These are phyloP conservation scores for Panulirus ornatus DNA, from an alignment of 1,140 invertebrate genomes.

Conservation along the genomic window DNA sequence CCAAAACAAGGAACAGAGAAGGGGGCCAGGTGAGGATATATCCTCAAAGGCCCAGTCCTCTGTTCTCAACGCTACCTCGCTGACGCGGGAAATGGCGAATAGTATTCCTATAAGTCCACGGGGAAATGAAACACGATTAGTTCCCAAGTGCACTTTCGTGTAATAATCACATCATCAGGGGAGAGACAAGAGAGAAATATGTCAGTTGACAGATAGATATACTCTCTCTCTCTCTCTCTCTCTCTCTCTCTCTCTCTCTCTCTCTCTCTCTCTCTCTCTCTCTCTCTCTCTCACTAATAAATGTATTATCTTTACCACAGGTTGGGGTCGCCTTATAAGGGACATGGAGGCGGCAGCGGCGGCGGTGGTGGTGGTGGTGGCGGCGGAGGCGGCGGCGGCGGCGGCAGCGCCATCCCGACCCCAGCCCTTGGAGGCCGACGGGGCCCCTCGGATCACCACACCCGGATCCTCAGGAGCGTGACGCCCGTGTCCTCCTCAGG, in stretches of 20 bases:
- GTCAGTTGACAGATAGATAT: too few relatives aligned
- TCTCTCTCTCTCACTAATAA: conserved; percentile 25
- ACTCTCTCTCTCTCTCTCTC: neutral
- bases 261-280: conserved; percentile 19
- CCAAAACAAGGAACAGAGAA: too few relatives aligned
- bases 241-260: neutral
- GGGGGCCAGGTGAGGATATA: too few relatives aligned
- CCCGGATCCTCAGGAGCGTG: conserved; percentile 34
- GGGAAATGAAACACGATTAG: too few relatives aligned
- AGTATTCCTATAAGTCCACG: too few relatives aligned
- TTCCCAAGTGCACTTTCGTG: too few relatives aligned
- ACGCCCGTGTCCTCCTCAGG: conserved; percentile 41
- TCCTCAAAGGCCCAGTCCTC: too few relatives aligned
- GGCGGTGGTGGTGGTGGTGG: conserved; percentile 55
- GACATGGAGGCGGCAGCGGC: conserved; percentile 40
- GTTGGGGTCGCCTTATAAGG: conserved; percentile 64
- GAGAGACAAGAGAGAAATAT: too few relatives aligned
- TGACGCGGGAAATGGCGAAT: too few relatives aligned
- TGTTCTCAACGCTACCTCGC: too few relatives aligned
- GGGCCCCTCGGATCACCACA: conserved; percentile 46
- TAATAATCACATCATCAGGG: too few relatives aligned
- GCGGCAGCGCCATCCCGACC: conserved; percentile 60
- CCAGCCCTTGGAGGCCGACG: conserved; percentile 51
- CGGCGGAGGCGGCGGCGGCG: too few relatives aligned
- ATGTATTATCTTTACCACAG: conserved; percentile 12